Percentiles rank a stretch among this genome's conserved stretches.
These are phyloP conservation scores for Brachionus sp. DNA, from an alignment of 1,140 invertebrate species.

Conservation along the genomic window DNA sequence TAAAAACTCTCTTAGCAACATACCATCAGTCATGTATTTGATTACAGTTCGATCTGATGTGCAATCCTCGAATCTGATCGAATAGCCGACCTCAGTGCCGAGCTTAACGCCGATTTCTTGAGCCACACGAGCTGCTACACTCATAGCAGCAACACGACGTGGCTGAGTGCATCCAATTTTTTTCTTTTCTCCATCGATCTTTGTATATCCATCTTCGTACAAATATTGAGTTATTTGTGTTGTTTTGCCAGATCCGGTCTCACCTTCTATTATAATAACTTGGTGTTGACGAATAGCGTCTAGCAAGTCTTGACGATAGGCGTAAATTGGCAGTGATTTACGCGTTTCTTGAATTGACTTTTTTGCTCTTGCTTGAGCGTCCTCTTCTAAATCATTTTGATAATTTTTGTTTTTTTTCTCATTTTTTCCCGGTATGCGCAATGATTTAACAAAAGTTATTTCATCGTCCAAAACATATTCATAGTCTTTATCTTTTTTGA, in stretches of 20 bases:
- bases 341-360: slow-evolving; percentile 85
- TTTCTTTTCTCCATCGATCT: slow-evolving; percentile 65
- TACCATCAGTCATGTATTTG: slow-evolving; percentile 99
- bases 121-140: slow-evolving; percentile 70
- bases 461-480: slow-evolving; percentile 86
- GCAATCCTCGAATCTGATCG: slow-evolving; percentile 75
- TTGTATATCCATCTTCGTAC: slow-evolving; percentile 69
- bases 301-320: slow-evolving; percentile 82
- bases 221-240: slow-evolving; percentile 98
- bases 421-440: slow-evolving; percentile 74
- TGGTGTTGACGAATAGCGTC: slow-evolving; percentile 82
- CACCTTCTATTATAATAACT: slow-evolving; percentile 90
- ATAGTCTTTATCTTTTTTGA: slow-evolving; percentile 72
- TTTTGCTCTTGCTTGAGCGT: slow-evolving; percentile 70
- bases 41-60: slow-evolving; percentile 72
- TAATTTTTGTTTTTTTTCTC: slow-evolving; percentile 54
- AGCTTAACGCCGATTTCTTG: slow-evolving; percentile 71
- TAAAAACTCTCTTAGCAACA: slow-evolving; percentile 90
- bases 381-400: slow-evolving; percentile 57
- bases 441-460: slow-evolving; percentile 92
- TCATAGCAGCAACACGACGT: slow-evolving; percentile 74
- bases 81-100: slow-evolving; percentile 70
- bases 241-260: slow-evolving; percentile 93
- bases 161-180: slow-evolving; percentile 76
- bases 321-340: slow-evolving; percentile 86